Conservation (phyloP, 1,140 invertebrate species). For the Magallana angulata region DNA sequence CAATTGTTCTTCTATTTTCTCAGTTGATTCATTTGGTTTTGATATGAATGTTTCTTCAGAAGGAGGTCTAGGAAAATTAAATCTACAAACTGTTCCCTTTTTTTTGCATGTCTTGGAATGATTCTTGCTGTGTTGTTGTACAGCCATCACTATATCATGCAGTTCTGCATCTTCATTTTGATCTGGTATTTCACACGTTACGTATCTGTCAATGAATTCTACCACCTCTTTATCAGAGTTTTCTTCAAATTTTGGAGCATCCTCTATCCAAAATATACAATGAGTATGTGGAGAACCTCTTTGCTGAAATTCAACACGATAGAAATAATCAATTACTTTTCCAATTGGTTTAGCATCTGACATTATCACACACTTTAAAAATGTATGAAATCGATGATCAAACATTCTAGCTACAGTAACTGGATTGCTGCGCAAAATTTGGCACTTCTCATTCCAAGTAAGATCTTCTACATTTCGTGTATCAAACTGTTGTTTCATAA, state of each 20-base stretch:
- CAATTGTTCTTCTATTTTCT: neutral
- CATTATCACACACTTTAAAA: conserved; percentile 49
- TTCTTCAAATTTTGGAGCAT: too few species aligned
- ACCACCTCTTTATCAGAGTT: conserved; percentile 64
- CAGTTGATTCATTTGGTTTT: neutral
- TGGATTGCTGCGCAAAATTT: too few species aligned
- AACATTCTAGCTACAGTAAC: conserved; percentile 44
- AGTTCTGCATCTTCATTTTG: conserved; percentile 16
- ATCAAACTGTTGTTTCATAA: conserved; percentile 43
- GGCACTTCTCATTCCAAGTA: too few species aligned
- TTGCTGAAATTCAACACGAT: too few species aligned
- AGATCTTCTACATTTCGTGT: too few species aligned
- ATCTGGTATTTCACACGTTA: conserved; percentile 47
- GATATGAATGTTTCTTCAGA: conserved; percentile 34
- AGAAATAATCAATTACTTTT: conserved; percentile 64
- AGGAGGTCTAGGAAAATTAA: conserved; percentile 46
- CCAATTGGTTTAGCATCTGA: conserved; percentile 51
- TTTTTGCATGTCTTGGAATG: conserved; percentile 38
- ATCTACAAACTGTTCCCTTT: conserved; percentile 2
- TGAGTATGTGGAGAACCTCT: too few species aligned
- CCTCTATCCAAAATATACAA: too few species aligned
- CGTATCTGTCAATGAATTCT: conserved; percentile 54
- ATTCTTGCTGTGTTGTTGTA: conserved; percentile 47
- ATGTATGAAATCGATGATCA: conserved; percentile 40
- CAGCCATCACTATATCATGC: conserved; percentile 33